Conservation (phyloP, 1,140 invertebrate genomes). For the Drosophila dunni region DNA sequence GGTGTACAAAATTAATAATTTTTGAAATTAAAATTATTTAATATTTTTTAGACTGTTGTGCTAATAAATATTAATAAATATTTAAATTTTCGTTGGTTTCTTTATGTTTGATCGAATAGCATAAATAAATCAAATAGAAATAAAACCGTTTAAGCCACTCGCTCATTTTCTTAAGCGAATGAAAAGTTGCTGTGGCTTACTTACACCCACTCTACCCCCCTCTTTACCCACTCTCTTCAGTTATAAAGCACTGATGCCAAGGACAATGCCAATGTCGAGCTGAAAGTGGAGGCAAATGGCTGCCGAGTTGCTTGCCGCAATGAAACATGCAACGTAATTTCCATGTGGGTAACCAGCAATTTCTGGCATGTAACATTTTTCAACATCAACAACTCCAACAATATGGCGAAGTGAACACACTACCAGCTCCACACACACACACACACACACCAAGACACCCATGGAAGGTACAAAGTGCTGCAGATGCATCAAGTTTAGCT, state of each 20-base stretch:
- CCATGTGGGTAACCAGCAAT: constrained; percentile 83
- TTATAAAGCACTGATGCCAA: not conserved
- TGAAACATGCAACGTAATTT: constrained; percentile 82
- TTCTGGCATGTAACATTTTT: constrained; percentile 83
- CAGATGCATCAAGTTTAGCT: constrained; percentile 22
- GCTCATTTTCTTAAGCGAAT: constrained; percentile 1
- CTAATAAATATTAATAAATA: too few relatives aligned
- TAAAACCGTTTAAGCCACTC: not conserved
- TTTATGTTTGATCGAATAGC: too few relatives aligned
- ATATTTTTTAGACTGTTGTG: too few relatives aligned
- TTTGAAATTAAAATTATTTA: too few relatives aligned
- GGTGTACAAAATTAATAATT: too few relatives aligned
- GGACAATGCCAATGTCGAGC: constrained; percentile 1
- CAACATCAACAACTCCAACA: constrained; percentile 83
- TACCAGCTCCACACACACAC: constrained; percentile 33
- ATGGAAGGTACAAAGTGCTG: constrained; percentile 6
- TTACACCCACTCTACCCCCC: not conserved
- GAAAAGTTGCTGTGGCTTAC: constrained; percentile 3
- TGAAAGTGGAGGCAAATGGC: constrained; percentile 2
- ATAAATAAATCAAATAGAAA: too few relatives aligned
- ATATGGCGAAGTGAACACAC: constrained; percentile 64
- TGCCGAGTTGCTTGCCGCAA: constrained; percentile 39
- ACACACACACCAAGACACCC: constrained; percentile 5
- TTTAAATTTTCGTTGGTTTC: too few relatives aligned
- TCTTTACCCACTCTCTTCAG: not conserved